A percentile compares a stretch with the other conserved stretches of the same genome.
Conservation (phyloP, 2,797 vertebrate species). For the Chelonia mydas region DNA sequence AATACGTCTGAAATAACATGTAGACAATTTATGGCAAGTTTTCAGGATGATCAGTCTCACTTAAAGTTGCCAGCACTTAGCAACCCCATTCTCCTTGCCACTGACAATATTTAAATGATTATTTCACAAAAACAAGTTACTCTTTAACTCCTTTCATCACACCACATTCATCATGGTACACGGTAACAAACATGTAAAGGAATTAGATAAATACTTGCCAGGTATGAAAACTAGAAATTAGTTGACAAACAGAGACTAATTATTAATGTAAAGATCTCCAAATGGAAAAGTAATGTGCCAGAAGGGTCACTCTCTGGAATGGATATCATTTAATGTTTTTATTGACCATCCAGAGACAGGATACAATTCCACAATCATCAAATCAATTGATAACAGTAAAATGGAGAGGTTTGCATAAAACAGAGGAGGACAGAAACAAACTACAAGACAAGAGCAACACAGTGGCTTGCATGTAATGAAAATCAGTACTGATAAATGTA, state of each 20-base stretch:
- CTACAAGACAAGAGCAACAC: neutral
- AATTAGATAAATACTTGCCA: neutral
- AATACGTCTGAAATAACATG: conserved; percentile 10
- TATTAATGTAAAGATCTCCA: conserved; percentile 25
- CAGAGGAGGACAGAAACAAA: neutral
- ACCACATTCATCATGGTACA: neutral
- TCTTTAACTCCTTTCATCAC: conserved; percentile 36
- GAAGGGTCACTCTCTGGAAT: neutral
- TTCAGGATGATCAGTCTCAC: conserved; percentile 54
- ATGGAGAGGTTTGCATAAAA: neutral
- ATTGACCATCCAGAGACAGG: neutral
- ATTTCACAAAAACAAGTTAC: conserved; percentile 28
- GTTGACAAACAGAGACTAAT: neutral
- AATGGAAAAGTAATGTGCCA: neutral
- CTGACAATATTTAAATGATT: conserved; percentile 14
- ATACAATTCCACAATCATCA: neutral
- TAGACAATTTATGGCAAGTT: conserved; percentile 54
- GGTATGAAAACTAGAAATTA: neutral
- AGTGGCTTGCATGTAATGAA: rapidly evolving
- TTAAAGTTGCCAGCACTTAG: conserved; percentile 42
- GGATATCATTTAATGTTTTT: neutral
- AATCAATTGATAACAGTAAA: neutral
- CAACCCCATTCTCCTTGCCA: conserved; percentile 41
- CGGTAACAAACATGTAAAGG: neutral
- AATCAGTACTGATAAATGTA: neutral